phyloP scores from a whole-genome alignment of 92 coral and sea anemone genomes.

The Phenganax marumi region DNA sequence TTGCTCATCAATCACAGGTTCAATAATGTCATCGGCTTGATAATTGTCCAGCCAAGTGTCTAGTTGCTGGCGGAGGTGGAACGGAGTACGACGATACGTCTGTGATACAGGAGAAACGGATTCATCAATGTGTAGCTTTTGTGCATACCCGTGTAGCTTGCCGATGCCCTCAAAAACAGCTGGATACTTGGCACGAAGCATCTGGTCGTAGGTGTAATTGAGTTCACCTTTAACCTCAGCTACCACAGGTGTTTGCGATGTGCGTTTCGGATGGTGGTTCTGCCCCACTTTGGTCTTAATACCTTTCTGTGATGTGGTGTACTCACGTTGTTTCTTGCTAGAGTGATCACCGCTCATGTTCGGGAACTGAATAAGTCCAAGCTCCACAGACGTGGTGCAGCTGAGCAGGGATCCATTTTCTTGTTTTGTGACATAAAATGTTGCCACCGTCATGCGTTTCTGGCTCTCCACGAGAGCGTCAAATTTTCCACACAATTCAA shows the following conservation, averaged over 20 bases:
- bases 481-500: constrained; percentile 47
- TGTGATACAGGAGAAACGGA: constrained; percentile 47
- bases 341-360: too few relatives aligned
- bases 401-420: constrained; percentile 42
- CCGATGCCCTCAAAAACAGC: constrained; percentile 39
- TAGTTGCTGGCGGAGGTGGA: constrained; percentile 42
- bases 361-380: too few relatives aligned
- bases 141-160: constrained; percentile 35
- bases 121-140: constrained; percentile 42
- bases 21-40: constrained; percentile 39
- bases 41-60: constrained; percentile 41
- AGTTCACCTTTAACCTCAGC: constrained; percentile 11
- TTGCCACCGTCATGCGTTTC: constrained; percentile 41
- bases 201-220: not conserved
- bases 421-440: constrained; percentile 42
- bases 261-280: too few relatives aligned
- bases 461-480: too few relatives aligned
- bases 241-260: too few relatives aligned
- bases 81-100: constrained; percentile 34
- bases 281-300: too few relatives aligned
- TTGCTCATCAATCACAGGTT: constrained; percentile 41
- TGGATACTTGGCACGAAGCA: not conserved
- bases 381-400: too few relatives aligned
- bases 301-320: too few relatives aligned
- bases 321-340: too few relatives aligned